Conservation (phyloP, 2,797 vertebrate species). For the Xenops minutus region DNA sequence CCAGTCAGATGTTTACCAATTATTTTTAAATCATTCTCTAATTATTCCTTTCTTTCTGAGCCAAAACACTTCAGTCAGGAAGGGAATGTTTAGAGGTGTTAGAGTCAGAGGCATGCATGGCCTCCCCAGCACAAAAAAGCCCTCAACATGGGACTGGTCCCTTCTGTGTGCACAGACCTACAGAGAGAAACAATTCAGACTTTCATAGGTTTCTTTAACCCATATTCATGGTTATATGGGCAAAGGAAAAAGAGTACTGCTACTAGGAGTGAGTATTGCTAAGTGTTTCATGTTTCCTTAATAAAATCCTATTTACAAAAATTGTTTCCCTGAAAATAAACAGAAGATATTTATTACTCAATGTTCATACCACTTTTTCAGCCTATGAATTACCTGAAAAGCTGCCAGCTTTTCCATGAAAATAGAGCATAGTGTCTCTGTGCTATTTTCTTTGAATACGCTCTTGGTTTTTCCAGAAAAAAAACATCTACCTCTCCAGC, state of each 20-base stretch:
- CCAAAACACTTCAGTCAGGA: neutral
- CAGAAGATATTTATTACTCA: neutral
- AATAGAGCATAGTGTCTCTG: neutral
- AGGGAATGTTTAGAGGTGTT: neutral
- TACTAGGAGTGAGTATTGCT: neutral
- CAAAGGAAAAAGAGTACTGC: neutral
- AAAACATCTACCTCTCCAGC: neutral
- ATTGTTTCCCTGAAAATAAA: conserved; percentile 24
- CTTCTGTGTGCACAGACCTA: neutral
- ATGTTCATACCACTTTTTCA: neutral
- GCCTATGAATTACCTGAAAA: neutral
- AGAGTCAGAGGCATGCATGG: neutral
- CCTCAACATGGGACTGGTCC: neutral
- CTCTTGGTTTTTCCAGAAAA: neutral
- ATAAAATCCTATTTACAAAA: neutral
- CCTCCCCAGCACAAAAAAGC: neutral
- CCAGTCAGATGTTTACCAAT: neutral
- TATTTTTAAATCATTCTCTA: neutral
- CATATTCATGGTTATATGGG: neutral
- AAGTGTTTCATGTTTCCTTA: neutral
- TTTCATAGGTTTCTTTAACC: neutral
- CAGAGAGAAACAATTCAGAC: neutral
- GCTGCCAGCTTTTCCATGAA: conserved; percentile 10
- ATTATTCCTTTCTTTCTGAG: neutral
- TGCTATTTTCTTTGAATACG: neutral